These are phyloP conservation scores for Parnassius glacialis DNA, from an alignment of 2,888 invertebrate species.

Conservation along the genomic window DNA sequence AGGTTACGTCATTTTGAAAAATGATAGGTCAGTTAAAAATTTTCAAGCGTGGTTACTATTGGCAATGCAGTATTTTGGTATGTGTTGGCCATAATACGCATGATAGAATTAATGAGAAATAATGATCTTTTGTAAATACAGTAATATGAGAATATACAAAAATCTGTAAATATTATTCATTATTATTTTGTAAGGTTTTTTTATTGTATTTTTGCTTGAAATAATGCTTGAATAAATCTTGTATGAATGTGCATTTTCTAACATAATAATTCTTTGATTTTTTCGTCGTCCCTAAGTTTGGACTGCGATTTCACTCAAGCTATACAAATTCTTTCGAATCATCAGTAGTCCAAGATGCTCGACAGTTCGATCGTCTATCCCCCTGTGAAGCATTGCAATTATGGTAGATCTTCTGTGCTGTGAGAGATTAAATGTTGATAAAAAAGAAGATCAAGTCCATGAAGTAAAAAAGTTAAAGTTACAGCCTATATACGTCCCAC, in stretches of 20 bases:
- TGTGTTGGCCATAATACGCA: constrained; percentile 58
- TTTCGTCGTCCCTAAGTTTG: too few relatives aligned
- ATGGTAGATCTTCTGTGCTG: too few relatives aligned
- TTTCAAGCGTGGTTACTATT: constrained; percentile 57
- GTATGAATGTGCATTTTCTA: background rate
- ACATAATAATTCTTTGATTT: too few relatives aligned
- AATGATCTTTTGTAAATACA: constrained; percentile 30
- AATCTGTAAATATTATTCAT: constrained; percentile 10
- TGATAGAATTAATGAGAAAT: constrained; percentile 1
- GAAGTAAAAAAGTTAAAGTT: too few relatives aligned
- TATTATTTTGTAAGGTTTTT: constrained; percentile 1
- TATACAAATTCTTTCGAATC: too few relatives aligned
- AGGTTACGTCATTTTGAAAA: constrained; percentile 45
- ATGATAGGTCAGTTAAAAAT: constrained; percentile 56
- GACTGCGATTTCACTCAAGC: too few relatives aligned
- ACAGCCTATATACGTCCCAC: too few relatives aligned
- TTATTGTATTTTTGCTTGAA: constrained; percentile 28
- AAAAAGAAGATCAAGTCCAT: too few relatives aligned
- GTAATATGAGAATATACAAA: constrained; percentile 19
- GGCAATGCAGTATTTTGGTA: constrained; percentile 57
- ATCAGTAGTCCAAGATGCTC: too few relatives aligned
- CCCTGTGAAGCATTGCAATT: too few relatives aligned
- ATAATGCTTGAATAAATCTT: constrained; percentile 26
- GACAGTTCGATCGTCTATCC: too few relatives aligned
- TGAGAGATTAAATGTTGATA: too few relatives aligned